A percentile compares a stretch with the other conserved stretches of the same genome.
These are phyloP conservation scores for Cheilosia grossa DNA, from an alignment of 2,888 invertebrate species.

Conservation along the genomic window DNA sequence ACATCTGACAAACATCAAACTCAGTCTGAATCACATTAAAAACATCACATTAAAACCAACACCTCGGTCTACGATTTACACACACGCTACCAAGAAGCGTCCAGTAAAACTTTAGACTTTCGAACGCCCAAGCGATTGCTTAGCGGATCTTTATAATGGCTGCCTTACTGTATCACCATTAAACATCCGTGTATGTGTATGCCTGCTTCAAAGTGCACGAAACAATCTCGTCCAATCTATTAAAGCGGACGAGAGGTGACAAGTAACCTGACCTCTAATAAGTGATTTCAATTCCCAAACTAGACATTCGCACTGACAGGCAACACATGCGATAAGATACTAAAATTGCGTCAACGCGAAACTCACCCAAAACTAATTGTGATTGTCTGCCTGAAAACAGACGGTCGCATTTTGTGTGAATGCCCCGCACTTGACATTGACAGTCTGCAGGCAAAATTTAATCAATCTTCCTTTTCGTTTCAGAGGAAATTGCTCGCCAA, in stretches of 20 bases:
- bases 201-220: neutral
- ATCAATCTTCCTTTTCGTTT: conserved; percentile 77
- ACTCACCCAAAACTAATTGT: neutral
- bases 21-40: too few relatives aligned
- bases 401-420: neutral
- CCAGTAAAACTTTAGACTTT: too few relatives aligned
- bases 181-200: too few relatives aligned
- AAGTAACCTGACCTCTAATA: conserved; percentile 6
- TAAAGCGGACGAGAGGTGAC: neutral
- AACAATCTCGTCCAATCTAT: neutral
- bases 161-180: too few relatives aligned
- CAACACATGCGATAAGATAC: conserved; percentile 25
- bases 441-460: neutral
- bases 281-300: conserved; percentile 13
- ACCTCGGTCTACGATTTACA: too few relatives aligned
- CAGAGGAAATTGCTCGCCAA: conserved; percentile 89
- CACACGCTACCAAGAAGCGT: too few relatives aligned
- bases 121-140: too few relatives aligned
- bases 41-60: too few relatives aligned
- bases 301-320: conserved; percentile 9
- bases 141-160: too few relatives aligned
- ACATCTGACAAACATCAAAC: too few relatives aligned
- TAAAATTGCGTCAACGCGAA: conserved; percentile 17
- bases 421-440: conserved; percentile 8
- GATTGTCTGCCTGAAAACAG: neutral